phyloP scores from a whole-genome alignment of 2,113 vertebrate species.

The Pachycephala philippinensis region DNA sequence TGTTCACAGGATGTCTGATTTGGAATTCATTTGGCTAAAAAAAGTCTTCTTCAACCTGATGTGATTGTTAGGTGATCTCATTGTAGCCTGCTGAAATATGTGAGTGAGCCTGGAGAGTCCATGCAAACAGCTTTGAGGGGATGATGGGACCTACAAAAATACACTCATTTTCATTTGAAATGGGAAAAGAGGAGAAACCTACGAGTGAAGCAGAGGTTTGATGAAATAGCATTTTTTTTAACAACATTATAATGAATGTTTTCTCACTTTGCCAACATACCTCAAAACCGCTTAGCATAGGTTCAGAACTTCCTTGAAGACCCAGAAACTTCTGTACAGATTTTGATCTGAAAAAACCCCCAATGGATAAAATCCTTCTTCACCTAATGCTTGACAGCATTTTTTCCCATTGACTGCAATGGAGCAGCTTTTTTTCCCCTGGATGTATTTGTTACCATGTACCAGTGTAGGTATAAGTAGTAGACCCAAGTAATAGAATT shows the following conservation, averaged over 20 bases:
- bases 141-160: neutral
- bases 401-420: neutral
- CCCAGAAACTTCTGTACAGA: neutral
- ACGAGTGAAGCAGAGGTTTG: neutral
- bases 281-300: neutral
- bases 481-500: neutral
- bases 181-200: neutral
- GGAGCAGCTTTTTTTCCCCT: accelerated
- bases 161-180: neutral
- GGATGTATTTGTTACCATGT: neutral
- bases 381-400: neutral
- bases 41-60: neutral
- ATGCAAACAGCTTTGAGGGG: neutral
- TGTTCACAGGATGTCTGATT: neutral
- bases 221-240: neutral
- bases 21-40: neutral
- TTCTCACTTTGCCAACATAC: neutral
- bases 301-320: neutral
- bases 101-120: neutral
- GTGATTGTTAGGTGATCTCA: neutral
- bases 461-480: neutral
- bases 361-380: neutral
- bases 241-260: neutral
- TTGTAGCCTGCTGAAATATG: neutral
- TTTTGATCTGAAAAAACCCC: neutral